phyloP scores from a whole-genome alignment of 1,140 invertebrate genomes.

The Polypedilum vanderplanki region DNA sequence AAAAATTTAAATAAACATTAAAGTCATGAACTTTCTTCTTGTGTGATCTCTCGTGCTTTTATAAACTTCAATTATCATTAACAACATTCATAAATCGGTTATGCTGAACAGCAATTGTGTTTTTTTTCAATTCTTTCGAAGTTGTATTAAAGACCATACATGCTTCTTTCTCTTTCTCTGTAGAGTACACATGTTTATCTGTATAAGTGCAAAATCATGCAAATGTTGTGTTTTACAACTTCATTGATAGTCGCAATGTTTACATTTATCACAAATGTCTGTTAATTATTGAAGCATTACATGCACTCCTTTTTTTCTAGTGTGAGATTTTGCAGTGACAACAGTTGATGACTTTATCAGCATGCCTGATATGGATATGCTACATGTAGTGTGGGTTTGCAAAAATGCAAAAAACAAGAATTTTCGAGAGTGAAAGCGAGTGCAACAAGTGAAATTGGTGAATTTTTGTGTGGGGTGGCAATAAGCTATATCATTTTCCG shows the following conservation, averaged over 20 bases:
- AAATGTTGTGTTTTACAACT: not conserved
- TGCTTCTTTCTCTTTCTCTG: not conserved
- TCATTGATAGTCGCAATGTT: slow-evolving; percentile 11
- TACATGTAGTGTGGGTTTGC: not conserved
- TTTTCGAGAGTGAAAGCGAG: not conserved
- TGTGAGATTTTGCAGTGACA: not conserved
- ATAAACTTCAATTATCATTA: not conserved
- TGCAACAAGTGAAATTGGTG: not conserved
- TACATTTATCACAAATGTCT: slow-evolving; percentile 14
- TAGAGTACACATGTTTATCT: not conserved
- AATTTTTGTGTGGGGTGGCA: not conserved
- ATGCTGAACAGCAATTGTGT: not conserved
- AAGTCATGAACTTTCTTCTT: not conserved
- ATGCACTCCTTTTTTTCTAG: not conserved
- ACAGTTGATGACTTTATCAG: not conserved
- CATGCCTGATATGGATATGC: not conserved
- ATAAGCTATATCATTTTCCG: not conserved
- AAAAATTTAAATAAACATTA: too few relatives aligned
- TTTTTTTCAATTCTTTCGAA: not conserved
- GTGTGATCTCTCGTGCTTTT: slow-evolving; percentile 1
- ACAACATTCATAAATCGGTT: not conserved
- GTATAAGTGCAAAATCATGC: not conserved
- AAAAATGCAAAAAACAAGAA: not conserved
- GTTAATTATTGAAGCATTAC: slow-evolving; percentile 5
- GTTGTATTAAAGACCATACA: too few relatives aligned